Evolutionary conservation across 2,888 invertebrate species (phyloP).

Genomic region (Sepioteuthis lessoniana): DNA sequence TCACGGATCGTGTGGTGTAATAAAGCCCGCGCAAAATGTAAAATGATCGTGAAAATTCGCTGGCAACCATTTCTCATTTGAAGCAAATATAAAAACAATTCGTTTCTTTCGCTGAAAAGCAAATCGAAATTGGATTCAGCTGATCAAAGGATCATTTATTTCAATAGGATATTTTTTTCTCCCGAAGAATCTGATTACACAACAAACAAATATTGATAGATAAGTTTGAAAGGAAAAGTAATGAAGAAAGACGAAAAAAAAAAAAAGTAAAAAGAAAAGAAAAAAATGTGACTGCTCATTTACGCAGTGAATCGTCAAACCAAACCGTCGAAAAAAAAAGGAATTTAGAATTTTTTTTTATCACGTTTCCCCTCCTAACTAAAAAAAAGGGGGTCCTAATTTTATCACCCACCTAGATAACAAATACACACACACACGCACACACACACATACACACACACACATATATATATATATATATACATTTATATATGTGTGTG

Average conservation of each 20-base stretch:
- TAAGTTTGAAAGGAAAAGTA: background rate
- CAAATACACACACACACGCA: background rate
- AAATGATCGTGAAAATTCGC: background rate
- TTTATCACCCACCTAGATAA: background rate
- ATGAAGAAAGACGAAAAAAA: background rate
- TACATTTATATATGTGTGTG: too few relatives aligned
- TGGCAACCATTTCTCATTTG: background rate
- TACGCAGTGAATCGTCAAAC: background rate
- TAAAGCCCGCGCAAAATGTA: background rate
- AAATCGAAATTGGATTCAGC: background rate
- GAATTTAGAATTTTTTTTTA: background rate
- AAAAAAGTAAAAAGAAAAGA: background rate
- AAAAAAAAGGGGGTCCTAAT: background rate
- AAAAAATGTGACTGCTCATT: background rate
- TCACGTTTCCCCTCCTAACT: too few relatives aligned
- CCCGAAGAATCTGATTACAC: background rate
- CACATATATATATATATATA: too few relatives aligned
- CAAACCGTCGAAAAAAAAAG: background rate
- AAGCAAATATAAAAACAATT: background rate
- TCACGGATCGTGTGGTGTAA: background rate
- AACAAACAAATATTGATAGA: conserved; percentile 16
- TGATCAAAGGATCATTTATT: conserved; percentile 33
- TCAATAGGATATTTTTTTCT: background rate
- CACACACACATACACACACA: too few relatives aligned
- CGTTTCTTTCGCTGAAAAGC: background rate